Base-by-base conservation (phyloP, 2,888 invertebrate species). In the Nemurella pictetii region DNA sequence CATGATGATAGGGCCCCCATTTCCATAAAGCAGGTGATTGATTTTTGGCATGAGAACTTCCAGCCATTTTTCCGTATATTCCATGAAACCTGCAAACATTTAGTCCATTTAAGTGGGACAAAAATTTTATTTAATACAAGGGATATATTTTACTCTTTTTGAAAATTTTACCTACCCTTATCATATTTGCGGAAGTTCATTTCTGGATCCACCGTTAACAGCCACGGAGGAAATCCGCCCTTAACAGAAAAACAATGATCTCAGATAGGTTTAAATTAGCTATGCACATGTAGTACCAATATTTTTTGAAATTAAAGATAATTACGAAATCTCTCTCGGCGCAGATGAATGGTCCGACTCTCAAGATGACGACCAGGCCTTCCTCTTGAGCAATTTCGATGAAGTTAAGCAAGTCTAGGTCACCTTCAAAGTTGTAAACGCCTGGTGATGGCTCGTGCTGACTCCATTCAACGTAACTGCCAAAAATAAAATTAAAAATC, bases 271-370 rank as follows among this genome's bases (percentile, higher is more conserved):
- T 32, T 32, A 32, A 32, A 32, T 32, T 32, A 32, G 4, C 32
- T 32, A 9, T 32, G 4, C 32, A 32, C 32, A n/a, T n/a, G n/a
- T n/a, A n/a, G n/a, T n/a, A n/a, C n/a, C n/a, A n/a, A n/a, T n/a
- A n/a, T n/a, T n/a, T n/a, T n/a, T n/a, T n/a, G 9, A 55, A 55
- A 20, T 20, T 2, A 55, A 55, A 55, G 20, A 55, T 55, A 55
- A 20, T 55, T 55, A 55, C 55, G 55, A 55, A 55, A 55, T 55
- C 55, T 55, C 55, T 55, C 91, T 98, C 98, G 20, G 96, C 97
- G 90, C 97, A 97, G 87, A 98, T 97, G 88, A 97, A 98, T 0
- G 98, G 98, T 0, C 98, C 98, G 0, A 96, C 95, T 30, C 98
- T 91, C 0, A 98, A 90, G 82, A 98, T 93, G 0, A 97, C 96